Evolutionary conservation across 2,113 vertebrate species (phyloP), one percentile per base, ranked within the genome.

Genomic region (Scophthalmus maximus): DNA sequence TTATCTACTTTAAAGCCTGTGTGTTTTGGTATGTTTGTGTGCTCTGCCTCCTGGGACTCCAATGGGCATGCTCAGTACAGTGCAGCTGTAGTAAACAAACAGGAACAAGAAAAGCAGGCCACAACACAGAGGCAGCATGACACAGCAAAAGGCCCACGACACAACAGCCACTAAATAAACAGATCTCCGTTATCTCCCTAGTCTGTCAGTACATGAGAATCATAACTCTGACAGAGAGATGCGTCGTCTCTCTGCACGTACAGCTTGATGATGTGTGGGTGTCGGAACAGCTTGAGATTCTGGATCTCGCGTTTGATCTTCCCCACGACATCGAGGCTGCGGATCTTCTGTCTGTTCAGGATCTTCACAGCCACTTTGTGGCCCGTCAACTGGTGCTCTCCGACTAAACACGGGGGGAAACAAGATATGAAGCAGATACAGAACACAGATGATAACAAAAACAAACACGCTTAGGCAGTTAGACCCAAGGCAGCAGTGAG

Each of bases 361-460:
- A 99, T 99, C 94, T 99, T 99, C 52, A 99, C 98, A 3, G 98
- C 98, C 44, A 99, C 98, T 91, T 99, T 99, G 83, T 99, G 97
- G 59, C 98, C 96, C 0, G 97, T 99, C 84, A 99, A 81, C 91
- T 98, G 97, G 87, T 99, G 98, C 84, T 97, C 96, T 5, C 98
- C 98, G 73, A 99, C 98, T 99, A 77, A 59, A 89, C 89, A 87
- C 36, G 88, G 26, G 68, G 85, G 84, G 58, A 56, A 63, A 0
- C 59, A 38, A 85, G 32, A 65, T 1, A 84, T 83, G 68, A 84
- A 75, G 73, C 51, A 67, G 47, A 53, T 29, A 18, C 22, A 57
- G 17, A 14, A 64, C 5, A 62, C 9, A 53, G 5, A 73, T 0
- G 0, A 23, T n/a, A 32, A 70, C 12, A 1, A 26, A 36, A 66